Percentiles rank a stretch among this genome's conserved stretches.
phyloP scores from a whole-genome alignment of 1,140 invertebrate species.

The Sycophila sp. region DNA sequence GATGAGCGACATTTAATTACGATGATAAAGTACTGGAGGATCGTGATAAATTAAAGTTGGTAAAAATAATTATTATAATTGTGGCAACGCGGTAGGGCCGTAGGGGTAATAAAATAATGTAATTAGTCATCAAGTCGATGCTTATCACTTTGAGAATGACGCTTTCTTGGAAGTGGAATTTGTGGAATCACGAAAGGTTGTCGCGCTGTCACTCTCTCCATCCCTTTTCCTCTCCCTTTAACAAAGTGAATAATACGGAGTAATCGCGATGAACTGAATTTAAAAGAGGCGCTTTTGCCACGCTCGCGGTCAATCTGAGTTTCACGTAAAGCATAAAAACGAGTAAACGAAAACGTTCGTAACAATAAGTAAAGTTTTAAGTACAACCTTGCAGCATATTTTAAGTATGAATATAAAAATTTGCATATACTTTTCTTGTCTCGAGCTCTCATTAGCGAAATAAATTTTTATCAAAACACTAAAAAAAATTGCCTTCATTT shows the following conservation, averaged over 20 bases:
- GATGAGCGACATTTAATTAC: neutral
- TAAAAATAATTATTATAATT: slow-evolving; percentile 34
- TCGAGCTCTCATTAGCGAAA: too few relatives aligned
- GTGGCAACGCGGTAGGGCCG: slow-evolving; percentile 6
- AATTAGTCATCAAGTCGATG: slow-evolving; percentile 33
- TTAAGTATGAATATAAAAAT: too few relatives aligned
- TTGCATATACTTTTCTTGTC: too few relatives aligned
- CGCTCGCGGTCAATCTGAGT: too few relatives aligned
- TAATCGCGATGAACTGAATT: neutral
- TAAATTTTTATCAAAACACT: too few relatives aligned
- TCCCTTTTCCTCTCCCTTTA: neutral
- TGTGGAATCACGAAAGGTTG: slow-evolving; percentile 4
- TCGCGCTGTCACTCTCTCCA: neutral
- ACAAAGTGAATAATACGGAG: slow-evolving; percentile 23
- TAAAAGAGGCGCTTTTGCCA: neutral
- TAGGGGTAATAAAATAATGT: slow-evolving; percentile 31
- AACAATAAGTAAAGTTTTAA: neutral
- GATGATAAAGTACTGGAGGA: slow-evolving; percentile 8
- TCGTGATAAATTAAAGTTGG: slow-evolving; percentile 21
- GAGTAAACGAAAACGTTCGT: neutral
- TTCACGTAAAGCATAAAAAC: neutral
- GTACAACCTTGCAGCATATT: too few relatives aligned
- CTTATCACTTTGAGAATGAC: slow-evolving; percentile 33
- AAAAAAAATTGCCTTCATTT: too few relatives aligned
- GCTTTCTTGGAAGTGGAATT: slow-evolving; percentile 34